Evolutionary conservation across 1,140 invertebrate species (phyloP).

Genomic region (Drosophila tsacasi): DNA sequence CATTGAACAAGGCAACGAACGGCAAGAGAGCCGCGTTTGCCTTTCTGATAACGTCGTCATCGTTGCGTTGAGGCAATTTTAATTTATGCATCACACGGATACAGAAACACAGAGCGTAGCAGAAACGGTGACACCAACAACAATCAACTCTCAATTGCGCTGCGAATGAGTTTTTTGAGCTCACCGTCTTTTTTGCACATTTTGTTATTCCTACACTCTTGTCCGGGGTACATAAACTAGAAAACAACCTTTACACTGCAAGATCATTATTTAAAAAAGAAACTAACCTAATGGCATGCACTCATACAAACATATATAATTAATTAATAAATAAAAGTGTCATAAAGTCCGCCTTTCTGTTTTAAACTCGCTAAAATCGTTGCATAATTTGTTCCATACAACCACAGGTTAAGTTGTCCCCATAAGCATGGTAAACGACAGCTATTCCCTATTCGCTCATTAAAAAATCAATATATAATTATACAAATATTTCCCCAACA

Average conservation of each 20-base stretch:
- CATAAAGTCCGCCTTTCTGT: background rate
- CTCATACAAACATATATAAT: background rate
- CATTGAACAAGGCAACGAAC: conserved; percentile 72
- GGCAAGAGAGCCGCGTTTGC: conserved; percentile 26
- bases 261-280: background rate
- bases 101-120: conserved; percentile 27
- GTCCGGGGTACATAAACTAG: conserved; percentile 3
- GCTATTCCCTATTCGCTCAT: background rate
- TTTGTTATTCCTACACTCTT: conserved; percentile 59
- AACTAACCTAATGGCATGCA: no score
- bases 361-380: background rate
- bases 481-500: conserved; percentile 19
- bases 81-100: conserved; percentile 71
- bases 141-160: conserved; percentile 61
- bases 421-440: background rate
- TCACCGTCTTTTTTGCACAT: conserved; percentile 58
- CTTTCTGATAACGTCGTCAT: conserved; percentile 72
- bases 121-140: conserved; percentile 27
- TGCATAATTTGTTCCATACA: background rate
- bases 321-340: background rate
- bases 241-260: background rate
- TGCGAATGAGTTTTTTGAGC: conserved; percentile 26
- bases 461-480: conserved; percentile 24
- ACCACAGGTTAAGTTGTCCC: background rate
- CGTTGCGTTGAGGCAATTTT: conserved; percentile 73